phyloP scores from a whole-genome alignment of 1,140 invertebrate genomes.

The Caenorhabditis brenneri region DNA sequence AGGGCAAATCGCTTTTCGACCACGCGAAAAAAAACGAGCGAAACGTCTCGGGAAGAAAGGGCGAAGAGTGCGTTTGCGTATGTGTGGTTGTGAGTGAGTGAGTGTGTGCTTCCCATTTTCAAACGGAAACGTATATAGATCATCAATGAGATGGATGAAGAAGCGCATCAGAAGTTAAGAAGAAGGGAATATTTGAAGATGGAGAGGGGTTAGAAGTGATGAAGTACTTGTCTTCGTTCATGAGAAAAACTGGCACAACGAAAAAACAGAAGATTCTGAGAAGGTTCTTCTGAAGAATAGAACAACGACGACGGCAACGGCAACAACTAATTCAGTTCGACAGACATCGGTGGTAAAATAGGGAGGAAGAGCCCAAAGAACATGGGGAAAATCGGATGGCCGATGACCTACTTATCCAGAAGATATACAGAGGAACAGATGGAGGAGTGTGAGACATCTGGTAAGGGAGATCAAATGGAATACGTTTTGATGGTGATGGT shows the following conservation, averaged over 20 bases:
- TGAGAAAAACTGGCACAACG: not conserved
- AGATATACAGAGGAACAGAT: too few species aligned
- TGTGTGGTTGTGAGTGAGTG: too few species aligned
- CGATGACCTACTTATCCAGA: not conserved
- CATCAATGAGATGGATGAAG: not conserved
- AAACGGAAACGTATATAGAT: not conserved
- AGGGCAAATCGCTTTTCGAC: conserved; percentile 36
- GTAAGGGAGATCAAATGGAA: too few species aligned
- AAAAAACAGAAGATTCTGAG: conserved; percentile 21
- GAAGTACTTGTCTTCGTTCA: conserved; percentile 21
- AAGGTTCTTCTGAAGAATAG: conserved; percentile 10
- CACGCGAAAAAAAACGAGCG: conserved; percentile 10
- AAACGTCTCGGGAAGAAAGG: conserved; percentile 31
- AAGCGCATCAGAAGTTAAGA: not conserved
- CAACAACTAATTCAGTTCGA: not conserved
- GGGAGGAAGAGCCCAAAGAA: conserved; percentile 27
- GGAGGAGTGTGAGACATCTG: too few species aligned
- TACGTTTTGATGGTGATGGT: too few species aligned
- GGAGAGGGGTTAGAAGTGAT: not conserved
- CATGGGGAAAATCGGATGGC: not conserved
- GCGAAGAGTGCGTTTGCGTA: conserved; percentile 39
- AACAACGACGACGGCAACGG: not conserved
- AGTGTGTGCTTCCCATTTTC: conserved; percentile 9
- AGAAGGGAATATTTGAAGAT: not conserved
- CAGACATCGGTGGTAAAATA: too few species aligned